Conservation (phyloP, 1,140 invertebrate genomes). For the Lethocerus indicus region DNA sequence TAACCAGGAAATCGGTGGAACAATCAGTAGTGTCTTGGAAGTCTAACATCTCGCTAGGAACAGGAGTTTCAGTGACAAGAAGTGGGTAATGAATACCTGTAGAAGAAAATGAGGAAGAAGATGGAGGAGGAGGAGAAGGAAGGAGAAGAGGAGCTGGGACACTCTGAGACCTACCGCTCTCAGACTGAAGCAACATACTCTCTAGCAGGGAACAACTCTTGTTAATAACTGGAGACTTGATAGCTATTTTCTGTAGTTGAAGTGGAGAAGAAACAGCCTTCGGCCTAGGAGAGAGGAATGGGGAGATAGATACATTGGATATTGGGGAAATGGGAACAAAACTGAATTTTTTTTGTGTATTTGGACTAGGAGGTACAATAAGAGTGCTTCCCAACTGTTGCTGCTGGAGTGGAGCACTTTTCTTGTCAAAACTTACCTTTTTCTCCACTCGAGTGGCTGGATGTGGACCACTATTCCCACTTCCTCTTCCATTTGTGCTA, state of each 20-base stretch:
- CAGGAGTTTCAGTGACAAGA: conserved; percentile 7
- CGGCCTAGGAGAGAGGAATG: background rate
- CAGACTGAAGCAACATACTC: background rate
- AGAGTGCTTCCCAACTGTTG: too few relatives aligned
- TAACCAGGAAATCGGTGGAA: conserved; percentile 4
- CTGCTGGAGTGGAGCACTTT: too few relatives aligned
- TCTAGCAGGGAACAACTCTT: background rate
- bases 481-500: too few relatives aligned
- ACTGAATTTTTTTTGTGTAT: conserved; percentile 10
- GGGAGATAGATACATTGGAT: background rate
- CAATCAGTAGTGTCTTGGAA: conserved; percentile 7
- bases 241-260: too few relatives aligned
- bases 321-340: conserved; percentile 11
- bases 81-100: background rate
- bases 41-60: conserved; percentile 7
- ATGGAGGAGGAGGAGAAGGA: background rate
- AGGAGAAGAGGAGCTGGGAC: conserved; percentile 3
- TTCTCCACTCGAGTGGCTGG: too few relatives aligned
- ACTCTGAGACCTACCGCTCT: background rate
- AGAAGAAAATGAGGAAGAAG: background rate
- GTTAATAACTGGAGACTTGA: too few relatives aligned
- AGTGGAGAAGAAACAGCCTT: background rate
- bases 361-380: too few relatives aligned
- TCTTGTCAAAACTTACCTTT: too few relatives aligned
- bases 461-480: too few relatives aligned